Percentiles rank a stretch among this genome's conserved stretches.
Evolutionary conservation across 2,888 invertebrate species (phyloP).

Genomic region (Diabrotica balteata): DNA sequence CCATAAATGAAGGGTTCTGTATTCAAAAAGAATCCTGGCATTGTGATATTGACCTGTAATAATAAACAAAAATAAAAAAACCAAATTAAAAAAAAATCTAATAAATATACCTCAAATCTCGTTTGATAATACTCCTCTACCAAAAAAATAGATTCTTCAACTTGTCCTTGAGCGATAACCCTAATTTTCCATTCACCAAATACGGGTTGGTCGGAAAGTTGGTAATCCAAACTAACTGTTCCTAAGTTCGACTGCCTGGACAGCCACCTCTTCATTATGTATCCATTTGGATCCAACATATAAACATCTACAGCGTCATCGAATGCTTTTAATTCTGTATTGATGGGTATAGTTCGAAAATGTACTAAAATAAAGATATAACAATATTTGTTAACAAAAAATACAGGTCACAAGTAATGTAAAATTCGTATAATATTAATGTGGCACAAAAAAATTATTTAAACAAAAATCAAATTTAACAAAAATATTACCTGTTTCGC

Average conservation of each 20-base stretch:
- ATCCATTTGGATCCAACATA: conserved; percentile 87
- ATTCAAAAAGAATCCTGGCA: conserved; percentile 93
- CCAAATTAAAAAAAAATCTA: not conserved
- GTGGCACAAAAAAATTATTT: not conserved
- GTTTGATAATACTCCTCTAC: conserved; percentile 97
- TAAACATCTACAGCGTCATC: conserved; percentile 91
- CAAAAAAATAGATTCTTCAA: conserved; percentile 83
- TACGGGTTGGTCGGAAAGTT: conserved; percentile 88
- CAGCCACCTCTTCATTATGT: conserved; percentile 91
- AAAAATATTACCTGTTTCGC: conserved; percentile 72
- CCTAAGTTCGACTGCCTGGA: conserved; percentile 92
- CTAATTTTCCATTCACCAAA: conserved; percentile 93
- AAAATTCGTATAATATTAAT: not conserved
- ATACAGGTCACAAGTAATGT: no score
- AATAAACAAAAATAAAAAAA: not conserved
- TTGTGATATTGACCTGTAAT: conserved; percentile 83
- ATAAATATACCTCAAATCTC: conserved; percentile 73
- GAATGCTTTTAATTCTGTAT: conserved; percentile 89
- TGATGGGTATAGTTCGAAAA: conserved; percentile 91
- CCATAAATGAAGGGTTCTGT: conserved; percentile 85
- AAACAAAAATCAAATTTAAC: no score
- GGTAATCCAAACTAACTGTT: conserved; percentile 90
- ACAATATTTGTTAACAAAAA: no score
- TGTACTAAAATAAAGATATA: conserved; percentile 66
- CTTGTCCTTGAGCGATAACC: conserved; percentile 87